Conservation (phyloP, 2,797 vertebrate genomes). For the Heterohyrax brucei region DNA sequence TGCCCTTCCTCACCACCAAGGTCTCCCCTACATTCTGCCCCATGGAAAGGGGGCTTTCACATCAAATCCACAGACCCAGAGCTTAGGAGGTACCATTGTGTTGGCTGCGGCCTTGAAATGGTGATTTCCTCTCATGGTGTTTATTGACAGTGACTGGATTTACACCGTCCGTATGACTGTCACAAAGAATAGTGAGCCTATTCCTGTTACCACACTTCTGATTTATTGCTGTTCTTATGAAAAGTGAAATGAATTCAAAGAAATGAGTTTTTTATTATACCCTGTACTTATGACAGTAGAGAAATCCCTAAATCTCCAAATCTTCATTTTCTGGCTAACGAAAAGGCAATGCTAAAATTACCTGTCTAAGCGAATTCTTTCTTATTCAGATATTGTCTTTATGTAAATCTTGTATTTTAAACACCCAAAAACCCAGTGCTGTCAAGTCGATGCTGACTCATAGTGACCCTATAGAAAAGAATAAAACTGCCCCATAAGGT, state of each 20-base stretch:
- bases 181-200: constrained; percentile 63
- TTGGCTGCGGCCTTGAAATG: constrained; percentile 85
- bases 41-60: constrained; percentile 78
- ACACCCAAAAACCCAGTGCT: no score
- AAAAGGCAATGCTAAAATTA: constrained; percentile 67
- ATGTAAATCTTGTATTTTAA: constrained; percentile 20
- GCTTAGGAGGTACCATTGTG: constrained; percentile 78
- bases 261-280: constrained; percentile 46
- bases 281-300: constrained; percentile 38
- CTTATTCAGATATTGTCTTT: neutral
- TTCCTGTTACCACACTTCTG: constrained; percentile 86
- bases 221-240: constrained; percentile 82
- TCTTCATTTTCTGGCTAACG: constrained; percentile 58
- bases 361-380: constrained; percentile 63
- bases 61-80: constrained; percentile 81
- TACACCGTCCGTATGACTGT: constrained; percentile 73
- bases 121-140: constrained; percentile 83
- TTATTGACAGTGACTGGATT: constrained; percentile 86
- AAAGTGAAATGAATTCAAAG: constrained; percentile 73
- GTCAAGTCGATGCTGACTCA: no score
- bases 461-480: no score
- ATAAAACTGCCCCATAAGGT: no score
- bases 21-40: constrained; percentile 78
- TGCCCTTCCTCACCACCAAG: constrained; percentile 79
- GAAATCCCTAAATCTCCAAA: constrained; percentile 60